Conservation (phyloP, 2,888 invertebrate species). For the Stenolophus ochropezus region DNA sequence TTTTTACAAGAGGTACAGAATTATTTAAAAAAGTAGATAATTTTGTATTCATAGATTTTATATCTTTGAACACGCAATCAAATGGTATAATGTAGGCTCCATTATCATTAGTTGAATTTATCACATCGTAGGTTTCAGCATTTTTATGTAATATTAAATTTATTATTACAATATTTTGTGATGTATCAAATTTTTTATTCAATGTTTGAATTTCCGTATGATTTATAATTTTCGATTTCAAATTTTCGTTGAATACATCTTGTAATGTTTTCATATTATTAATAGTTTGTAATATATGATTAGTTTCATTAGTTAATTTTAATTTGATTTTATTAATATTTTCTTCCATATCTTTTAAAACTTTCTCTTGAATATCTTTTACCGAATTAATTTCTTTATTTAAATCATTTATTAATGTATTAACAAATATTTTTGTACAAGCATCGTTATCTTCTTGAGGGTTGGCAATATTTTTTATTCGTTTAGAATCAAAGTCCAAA, state of each 20-base stretch:
- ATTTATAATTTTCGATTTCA: not conserved
- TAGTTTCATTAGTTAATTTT: too few relatives aligned
- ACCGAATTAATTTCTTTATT: not conserved
- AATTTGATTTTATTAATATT: not conserved
- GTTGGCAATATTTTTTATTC: not conserved
- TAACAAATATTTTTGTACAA: not conserved
- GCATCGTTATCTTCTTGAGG: not conserved
- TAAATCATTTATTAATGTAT: not conserved
- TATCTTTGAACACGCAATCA: not conserved
- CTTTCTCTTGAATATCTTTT: not conserved
- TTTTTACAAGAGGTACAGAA: not conserved
- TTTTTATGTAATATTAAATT: not conserved
- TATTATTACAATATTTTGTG: not conserved
- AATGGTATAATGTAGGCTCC: not conserved
- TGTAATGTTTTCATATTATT: not conserved
- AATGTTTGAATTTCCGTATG: not conserved
- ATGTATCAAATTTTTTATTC: not conserved
- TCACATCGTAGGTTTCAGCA: not conserved
- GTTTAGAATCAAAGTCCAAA: not conserved
- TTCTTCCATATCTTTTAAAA: not conserved
- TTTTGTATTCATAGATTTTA: not conserved
- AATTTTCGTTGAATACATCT: not conserved
- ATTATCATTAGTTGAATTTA: not conserved
- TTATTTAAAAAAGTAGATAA: not conserved
- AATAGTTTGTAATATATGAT: not conserved